Base-by-base conservation (phyloP, 1,140 invertebrate genomes). In the Tetramorium alpestre region DNA sequence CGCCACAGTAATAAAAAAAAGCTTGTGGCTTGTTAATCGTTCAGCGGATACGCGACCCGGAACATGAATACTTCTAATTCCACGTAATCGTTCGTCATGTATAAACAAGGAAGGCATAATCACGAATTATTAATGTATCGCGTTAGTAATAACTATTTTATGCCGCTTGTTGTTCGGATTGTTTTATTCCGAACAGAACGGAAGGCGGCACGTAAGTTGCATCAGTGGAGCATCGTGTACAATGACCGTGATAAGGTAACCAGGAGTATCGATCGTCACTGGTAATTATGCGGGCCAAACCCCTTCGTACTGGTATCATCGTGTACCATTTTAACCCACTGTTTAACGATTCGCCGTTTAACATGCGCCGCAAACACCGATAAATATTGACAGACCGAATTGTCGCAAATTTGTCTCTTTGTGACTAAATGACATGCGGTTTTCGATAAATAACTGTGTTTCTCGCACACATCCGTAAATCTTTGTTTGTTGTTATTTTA, bases 271-370 rank as follows among this genome's bases (percentile, higher is more conserved):
- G 89, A 90, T 56, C 88, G 72, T 64, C n/a, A 41, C 16, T 16
- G 60, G 88, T 88, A 90, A 90, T 90, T 88, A 90, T 88, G 69
- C 89, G 64, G 88, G 62, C 41, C 69, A 60, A 85, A 77, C 54
- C 25, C 25, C 64, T 85, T 73, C 3, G 78, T 16, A 11, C 5
- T 56, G 81, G 89, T 90, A 90, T 88, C 88, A 90, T 56, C 58
- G 76, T 69, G 89, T 90, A 88, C 88, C 89, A 80, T 64, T 88
- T 88, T 77, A 49, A 75, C 28, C 13, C 11, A 8, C 38, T 62
- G 1, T 60, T 76, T 58, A 38, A 51, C 62, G 28, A 69, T 41
- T 41, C 38, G 33, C 41, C 10, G 25, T 64, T 51, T 54, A 54
- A 2, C 22, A 11, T 76, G 3, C 72, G 3, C 72, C 18, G 33